A percentile compares a stretch with the other conserved stretches of the same genome.
These are phyloP conservation scores for Heliconius ismenius DNA, from an alignment of 2,888 invertebrate species.

Conservation along the genomic window DNA sequence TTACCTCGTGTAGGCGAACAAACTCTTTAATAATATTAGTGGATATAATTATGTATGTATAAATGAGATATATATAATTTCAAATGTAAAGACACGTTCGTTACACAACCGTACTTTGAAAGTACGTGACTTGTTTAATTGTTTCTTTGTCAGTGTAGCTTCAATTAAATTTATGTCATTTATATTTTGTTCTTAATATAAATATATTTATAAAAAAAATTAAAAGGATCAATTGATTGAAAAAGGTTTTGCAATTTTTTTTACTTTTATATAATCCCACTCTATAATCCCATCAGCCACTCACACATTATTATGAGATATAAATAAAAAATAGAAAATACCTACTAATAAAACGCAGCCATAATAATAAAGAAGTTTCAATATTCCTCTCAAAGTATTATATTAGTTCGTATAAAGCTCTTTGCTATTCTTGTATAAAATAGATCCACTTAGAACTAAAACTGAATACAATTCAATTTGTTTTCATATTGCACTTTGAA, in stretches of 20 bases:
- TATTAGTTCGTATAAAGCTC: constrained; percentile 8
- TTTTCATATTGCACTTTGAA: constrained; percentile 9
- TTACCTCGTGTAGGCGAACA: too few relatives aligned
- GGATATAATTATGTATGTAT: too few relatives aligned
- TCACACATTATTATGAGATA: background rate
- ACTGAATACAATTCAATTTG: constrained; percentile 22
- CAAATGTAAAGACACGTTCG: background rate
- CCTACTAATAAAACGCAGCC: background rate
- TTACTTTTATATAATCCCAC: too few relatives aligned
- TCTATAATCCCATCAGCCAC: background rate
- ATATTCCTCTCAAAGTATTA: background rate
- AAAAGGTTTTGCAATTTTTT: too few relatives aligned
- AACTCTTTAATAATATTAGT: too few relatives aligned
- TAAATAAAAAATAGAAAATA: background rate
- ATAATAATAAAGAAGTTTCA: background rate
- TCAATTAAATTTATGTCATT: background rate
- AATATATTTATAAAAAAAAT: background rate
- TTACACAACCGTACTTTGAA: background rate
- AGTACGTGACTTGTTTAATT: constrained; percentile 9
- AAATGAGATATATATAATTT: background rate
- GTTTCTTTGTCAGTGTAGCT: background rate
- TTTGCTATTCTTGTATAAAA: constrained; percentile 10
- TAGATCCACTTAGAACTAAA: constrained; percentile 13
- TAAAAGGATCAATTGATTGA: too few relatives aligned
- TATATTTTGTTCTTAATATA: background rate